Percentiles rank a stretch among this genome's conserved stretches.
Evolutionary conservation across 2,888 invertebrate genomes (phyloP).

Genomic region (Leucozona laternaria): DNA sequence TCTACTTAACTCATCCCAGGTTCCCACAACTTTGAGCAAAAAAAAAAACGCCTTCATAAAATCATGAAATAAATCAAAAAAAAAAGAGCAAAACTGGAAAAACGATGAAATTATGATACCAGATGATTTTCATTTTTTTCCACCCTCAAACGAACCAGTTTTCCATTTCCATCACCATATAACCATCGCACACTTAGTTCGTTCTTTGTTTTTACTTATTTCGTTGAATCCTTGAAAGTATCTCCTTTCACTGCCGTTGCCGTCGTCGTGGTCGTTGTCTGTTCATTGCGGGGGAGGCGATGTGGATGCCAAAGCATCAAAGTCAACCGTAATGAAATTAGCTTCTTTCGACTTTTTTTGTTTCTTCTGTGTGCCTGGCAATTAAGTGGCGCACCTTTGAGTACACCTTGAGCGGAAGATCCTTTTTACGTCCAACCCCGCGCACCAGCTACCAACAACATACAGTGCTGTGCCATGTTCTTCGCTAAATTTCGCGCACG

Average conservation of each 20-base stretch:
- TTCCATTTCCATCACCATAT: conserved; percentile 38
- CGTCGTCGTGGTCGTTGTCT: conserved; percentile 31
- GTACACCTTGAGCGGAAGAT: conserved; percentile 74
- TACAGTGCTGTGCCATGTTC: not conserved
- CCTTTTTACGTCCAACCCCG: conserved; percentile 18
- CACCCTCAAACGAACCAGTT: conserved; percentile 37
- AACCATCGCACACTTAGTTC: conserved; percentile 13
- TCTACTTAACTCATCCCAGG: conserved; percentile 41
- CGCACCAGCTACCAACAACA: not conserved
- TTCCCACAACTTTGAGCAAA: not conserved
- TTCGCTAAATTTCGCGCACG: conserved; percentile 36
- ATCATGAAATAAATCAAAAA: conserved; percentile 19
- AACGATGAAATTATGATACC: conserved; percentile 72
- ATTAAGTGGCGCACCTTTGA: conserved; percentile 76
- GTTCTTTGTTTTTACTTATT: conserved; percentile 63
- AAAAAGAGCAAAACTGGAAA: conserved; percentile 12
- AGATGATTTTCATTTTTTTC: conserved; percentile 66
- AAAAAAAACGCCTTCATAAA: conserved; percentile 26
- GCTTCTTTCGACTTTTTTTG: conserved; percentile 38
- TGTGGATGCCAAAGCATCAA: conserved; percentile 60
- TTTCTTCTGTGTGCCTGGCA: conserved; percentile 65
- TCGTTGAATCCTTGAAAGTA: conserved; percentile 59
- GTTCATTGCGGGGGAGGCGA: conserved; percentile 47
- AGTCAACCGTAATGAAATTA: conserved; percentile 76
- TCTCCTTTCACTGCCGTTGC: conserved; percentile 29